Evolutionary conservation across 2,888 invertebrate genomes (phyloP).

Genomic region (Coelinius sp.): DNA sequence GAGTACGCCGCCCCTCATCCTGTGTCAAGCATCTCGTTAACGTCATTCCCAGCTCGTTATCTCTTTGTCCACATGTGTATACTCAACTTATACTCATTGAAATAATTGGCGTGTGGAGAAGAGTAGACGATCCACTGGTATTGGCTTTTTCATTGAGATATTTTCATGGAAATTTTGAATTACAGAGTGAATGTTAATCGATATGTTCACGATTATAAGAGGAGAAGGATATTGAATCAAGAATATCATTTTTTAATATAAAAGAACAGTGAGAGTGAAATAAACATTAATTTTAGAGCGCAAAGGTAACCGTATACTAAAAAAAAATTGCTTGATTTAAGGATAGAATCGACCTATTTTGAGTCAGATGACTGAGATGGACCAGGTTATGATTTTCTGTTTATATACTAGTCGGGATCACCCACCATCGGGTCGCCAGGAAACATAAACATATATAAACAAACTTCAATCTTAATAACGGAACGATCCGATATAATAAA

Average conservation of each 20-base stretch:
- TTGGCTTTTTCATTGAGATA: neutral
- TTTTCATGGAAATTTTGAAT: neutral
- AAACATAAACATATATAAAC: too few relatives aligned
- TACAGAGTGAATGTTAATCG: constrained; percentile 25
- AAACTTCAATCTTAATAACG: too few relatives aligned
- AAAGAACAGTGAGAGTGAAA: neutral
- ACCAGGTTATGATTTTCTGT: too few relatives aligned
- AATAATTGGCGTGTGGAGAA: constrained; percentile 43
- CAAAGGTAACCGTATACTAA: too few relatives aligned
- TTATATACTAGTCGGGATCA: too few relatives aligned
- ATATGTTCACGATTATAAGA: constrained; percentile 39
- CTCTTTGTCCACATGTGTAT: constrained; percentile 25
- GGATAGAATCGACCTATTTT: too few relatives aligned
- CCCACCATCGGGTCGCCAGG: too few relatives aligned
- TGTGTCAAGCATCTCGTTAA: constrained; percentile 54
- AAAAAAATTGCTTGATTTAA: too few relatives aligned
- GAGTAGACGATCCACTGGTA: neutral
- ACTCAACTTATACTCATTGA: constrained; percentile 24
- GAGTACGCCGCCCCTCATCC: neutral
- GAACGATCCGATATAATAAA: too few relatives aligned
- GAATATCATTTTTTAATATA: neutral
- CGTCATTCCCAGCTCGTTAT: constrained; percentile 54
- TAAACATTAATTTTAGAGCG: too few relatives aligned
- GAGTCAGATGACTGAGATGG: too few relatives aligned
- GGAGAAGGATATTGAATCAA: neutral